phyloP scores from a whole-genome alignment of 2,113 vertebrate species.

The Sylvietta virens region DNA sequence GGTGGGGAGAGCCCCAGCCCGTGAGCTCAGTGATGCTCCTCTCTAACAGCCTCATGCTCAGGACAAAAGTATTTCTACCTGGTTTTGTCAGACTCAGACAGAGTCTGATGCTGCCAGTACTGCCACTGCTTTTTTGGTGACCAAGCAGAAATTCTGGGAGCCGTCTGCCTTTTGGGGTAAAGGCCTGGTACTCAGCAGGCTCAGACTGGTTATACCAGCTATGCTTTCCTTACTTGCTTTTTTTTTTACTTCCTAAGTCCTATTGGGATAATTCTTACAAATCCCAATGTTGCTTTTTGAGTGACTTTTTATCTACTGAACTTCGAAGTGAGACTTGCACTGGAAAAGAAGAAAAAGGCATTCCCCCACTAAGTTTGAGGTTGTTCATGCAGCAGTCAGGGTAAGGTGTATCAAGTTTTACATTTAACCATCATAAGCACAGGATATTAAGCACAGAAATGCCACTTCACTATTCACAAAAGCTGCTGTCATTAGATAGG shows the following conservation, averaged over 20 bases:
- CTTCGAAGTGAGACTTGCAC: neutral
- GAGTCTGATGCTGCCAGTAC: neutral
- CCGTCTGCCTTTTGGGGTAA: neutral
- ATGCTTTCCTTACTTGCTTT: neutral
- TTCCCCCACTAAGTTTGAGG: neutral
- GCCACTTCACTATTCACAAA: neutral
- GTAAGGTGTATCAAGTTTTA: neutral
- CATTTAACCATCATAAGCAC: neutral
- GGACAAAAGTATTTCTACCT: neutral
- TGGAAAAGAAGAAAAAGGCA: neutral
- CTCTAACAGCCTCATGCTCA: neutral
- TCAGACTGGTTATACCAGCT: neutral
- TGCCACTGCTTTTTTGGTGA: neutral
- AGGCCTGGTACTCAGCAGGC: neutral
- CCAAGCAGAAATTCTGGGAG: neutral
- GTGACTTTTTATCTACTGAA: neutral
- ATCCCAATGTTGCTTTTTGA: neutral
- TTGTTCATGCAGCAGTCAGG: neutral
- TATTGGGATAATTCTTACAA: neutral
- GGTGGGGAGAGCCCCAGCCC: fast-evolving
- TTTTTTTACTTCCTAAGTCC: neutral
- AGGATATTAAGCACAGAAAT: neutral
- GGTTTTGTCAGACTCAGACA: neutral
- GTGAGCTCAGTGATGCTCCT: neutral
- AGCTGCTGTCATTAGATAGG: constrained; percentile 1